Evolutionary conservation across 64 coral and sea anemone genomes (phyloP), one percentile per base, ranked within the genome.

Genomic region (Anthopleura sola): DNA sequence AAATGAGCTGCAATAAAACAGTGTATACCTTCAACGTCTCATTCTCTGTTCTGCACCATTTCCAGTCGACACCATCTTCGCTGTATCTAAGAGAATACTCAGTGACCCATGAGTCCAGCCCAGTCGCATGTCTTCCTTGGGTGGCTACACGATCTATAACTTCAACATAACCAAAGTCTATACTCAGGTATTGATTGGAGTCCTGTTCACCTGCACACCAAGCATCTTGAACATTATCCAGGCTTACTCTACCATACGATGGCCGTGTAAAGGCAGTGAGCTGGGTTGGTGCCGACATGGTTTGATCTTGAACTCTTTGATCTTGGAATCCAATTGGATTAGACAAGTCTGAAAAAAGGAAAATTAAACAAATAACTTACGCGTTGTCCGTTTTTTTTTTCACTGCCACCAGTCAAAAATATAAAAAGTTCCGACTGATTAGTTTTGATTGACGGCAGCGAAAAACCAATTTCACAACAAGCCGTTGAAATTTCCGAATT

Each of bases 201-300:
- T 90, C 66, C 38, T 94, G 75, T 49, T 28, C 34, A 23, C 86
- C 84, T 17, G 84, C 84, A 36, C 92, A 94, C 92, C 92, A 94
- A 5, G 84, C 85, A 2, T 86, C 83, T 36, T 82, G 66, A 10
- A 83, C 88, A 17, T 85, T 90, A 77, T 90, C 79, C 15, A 24
- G 36, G 28, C 53, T 83, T 31, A 94, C 38, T 53, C 88, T 90
- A 29, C 92, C 92, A 26, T 87, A 46, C 55, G 78, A 58, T 9
- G 92, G 88, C 18, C 49, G 21, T 32, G 74, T 77, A n/a, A n/a
- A 77, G 24, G 29, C 14, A 16, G 74, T 36, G 14, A 77, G 74
- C 9, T 77, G 74, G 37, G 74, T 77, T 15, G 74, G n/a, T 17
- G 74, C 74, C 29, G 74, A 36, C 29, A 77, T 20, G 14, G 29